Evolutionary conservation across 2,888 invertebrate genomes (phyloP), one percentile per base, ranked within the genome.

Genomic region (Aricia artaxerxes): DNA sequence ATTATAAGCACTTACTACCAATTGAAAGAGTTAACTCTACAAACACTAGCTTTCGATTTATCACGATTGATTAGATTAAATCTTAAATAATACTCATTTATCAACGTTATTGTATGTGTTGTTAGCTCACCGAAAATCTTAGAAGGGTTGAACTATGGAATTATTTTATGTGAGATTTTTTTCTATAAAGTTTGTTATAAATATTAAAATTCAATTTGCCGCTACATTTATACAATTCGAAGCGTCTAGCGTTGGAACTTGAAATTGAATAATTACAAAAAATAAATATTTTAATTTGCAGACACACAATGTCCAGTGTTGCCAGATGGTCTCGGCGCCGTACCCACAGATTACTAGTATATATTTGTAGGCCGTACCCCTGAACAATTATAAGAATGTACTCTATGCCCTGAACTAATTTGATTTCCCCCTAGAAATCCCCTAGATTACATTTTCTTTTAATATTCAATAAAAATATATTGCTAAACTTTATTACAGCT

Each of bases 21-120:
- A 44, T 24, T 73, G 40, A 75, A 24, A 4, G 73, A 73, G 73
- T 73, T 73, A 49, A 49, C 75, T 75, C n/a, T 49, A 5, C 44
- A 73, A 53, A 53, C 75, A 40, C 16, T 4, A 57, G n/a, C 7
- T 7, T 73, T 73, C 40, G 77, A 72, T 78, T 79, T 81, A 80
- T 57, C 44, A 61, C 69, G 73, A 53, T 60, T 60, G 82, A 82
- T 82, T 81, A 82, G 81, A 82, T 82, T 78, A 80, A 38, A 76
- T 31, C 64, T 78, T 81, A 80, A 80, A 60, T 11, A 61, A 49
- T 72, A 24, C 13, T 73, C 69, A 60, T 24, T 60, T 11, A 80
- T 77, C 79, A 57, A 60, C 73, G n/a, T 57, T 49, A 53, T 9
- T 35, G 35, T 35, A 13, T 7, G 9, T 69, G 35, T 4, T 4